These are phyloP conservation scores for Sphaerodactylus townsendi DNA, from an alignment of 2,113 vertebrate genomes.

Conservation along the genomic window DNA sequence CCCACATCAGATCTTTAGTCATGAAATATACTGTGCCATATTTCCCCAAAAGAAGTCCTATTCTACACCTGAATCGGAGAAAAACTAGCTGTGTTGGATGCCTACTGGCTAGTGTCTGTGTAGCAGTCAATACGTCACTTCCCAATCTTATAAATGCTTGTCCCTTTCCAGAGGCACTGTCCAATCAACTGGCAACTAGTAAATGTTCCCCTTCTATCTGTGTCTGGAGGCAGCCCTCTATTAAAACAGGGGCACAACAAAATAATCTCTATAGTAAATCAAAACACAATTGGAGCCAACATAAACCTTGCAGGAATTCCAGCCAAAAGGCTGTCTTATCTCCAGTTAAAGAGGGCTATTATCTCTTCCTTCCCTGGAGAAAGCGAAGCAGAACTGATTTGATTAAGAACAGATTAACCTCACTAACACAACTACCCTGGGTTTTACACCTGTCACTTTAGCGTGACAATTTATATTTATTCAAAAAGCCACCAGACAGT, in stretches of 20 bases:
- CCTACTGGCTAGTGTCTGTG: too few relatives aligned
- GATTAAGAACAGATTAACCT: constrained; percentile 89
- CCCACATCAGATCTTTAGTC: not conserved
- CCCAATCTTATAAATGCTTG: too few relatives aligned
- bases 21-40: too few relatives aligned
- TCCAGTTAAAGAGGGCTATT: constrained; percentile 85
- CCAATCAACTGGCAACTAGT: not conserved
- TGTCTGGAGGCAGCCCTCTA: constrained; percentile 34
- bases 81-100: too few relatives aligned
- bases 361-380: constrained; percentile 81
- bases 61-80: not conserved
- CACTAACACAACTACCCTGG: constrained; percentile 83
- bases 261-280: constrained; percentile 74
- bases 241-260: constrained; percentile 69
- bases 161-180: not conserved
- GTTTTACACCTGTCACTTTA: constrained; percentile 86
- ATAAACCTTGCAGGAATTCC: constrained; percentile 75
- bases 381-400: constrained; percentile 86
- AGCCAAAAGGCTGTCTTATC: constrained; percentile 81
- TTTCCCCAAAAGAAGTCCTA: not conserved
- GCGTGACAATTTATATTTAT: constrained; percentile 87
- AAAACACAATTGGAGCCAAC: constrained; percentile 65
- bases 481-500: constrained; percentile 84
- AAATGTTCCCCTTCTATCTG: not conserved
- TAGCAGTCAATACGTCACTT: too few relatives aligned